Conservation (phyloP, 2,888 invertebrate species). For the Hemistola chrysoprasaria region DNA sequence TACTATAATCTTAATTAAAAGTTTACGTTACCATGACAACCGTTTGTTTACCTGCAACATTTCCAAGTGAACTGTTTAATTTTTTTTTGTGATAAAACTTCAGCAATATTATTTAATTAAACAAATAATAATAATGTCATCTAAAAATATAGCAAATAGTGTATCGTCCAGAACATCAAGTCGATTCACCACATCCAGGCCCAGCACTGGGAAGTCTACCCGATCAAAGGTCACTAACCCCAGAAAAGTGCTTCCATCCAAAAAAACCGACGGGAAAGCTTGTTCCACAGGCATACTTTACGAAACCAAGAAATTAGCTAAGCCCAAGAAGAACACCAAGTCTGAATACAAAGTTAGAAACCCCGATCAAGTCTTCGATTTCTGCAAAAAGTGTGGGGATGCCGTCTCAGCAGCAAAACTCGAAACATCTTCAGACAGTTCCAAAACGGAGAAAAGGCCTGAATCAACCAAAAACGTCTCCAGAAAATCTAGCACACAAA, state of each 20-base stretch:
- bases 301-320: slow-evolving; percentile 16
- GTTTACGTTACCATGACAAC: slow-evolving; percentile 34
- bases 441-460: not conserved
- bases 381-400: slow-evolving; percentile 57
- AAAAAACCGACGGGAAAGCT: slow-evolving; percentile 46
- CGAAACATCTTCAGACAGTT: not conserved
- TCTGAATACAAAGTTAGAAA: slow-evolving; percentile 48
- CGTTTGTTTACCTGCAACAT: slow-evolving; percentile 17
- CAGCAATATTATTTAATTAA: no score
- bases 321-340: slow-evolving; percentile 54
- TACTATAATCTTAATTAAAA: slow-evolving; percentile 7
- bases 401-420: slow-evolving; percentile 2
- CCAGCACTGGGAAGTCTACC: slow-evolving; percentile 24
- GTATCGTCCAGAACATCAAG: slow-evolving; percentile 20
- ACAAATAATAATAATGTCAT: slow-evolving; percentile 10
- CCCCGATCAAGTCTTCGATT: slow-evolving; percentile 29
- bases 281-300: slow-evolving; percentile 46
- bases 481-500: slow-evolving; percentile 19
- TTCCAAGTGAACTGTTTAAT: no score
- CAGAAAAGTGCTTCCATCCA: slow-evolving; percentile 50
- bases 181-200: slow-evolving; percentile 17
- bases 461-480: slow-evolving; percentile 12
- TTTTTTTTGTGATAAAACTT: no score
- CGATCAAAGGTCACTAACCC: slow-evolving; percentile 33
- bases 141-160: slow-evolving; percentile 9